Evolutionary conservation across 2,888 invertebrate genomes (phyloP), one percentile per base, ranked within the genome.

Genomic region (Sthenelais limicola): DNA sequence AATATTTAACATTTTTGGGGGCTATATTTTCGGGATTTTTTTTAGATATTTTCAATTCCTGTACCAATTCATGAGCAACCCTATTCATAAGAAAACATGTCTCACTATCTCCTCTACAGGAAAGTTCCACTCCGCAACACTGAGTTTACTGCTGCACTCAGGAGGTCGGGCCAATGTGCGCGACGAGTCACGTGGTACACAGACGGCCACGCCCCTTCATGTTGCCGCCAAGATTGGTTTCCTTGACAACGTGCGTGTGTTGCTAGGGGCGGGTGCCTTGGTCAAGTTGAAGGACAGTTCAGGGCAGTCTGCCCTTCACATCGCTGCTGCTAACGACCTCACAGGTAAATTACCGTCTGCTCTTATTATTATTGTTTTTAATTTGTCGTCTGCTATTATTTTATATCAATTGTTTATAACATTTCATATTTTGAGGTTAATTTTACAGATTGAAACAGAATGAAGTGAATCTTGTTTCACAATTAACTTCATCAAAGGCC

Each of bases 321-420:
- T 72, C 15, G 74, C 74, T 1, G 74, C 72, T 24, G 21, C 49
- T 1, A 21, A 58, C 30, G 72, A 74, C 30, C 67, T 72, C 33
- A 74, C 72, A 43, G 72, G 74, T 72, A 51, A 28, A 49, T 26
- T n/a, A n/a, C n/a, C n/a, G n/a, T n/a, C n/a, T n/a, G n/a, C n/a
- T n/a, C n/a, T n/a, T n/a, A n/a, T n/a, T n/a, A n/a, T n/a, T n/a
- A n/a, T n/a, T n/a, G n/a, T n/a, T n/a, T n/a, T n/a, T n/a, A n/a
- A n/a, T n/a, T n/a, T n/a, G n/a, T n/a, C n/a, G n/a, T n/a, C n/a
- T n/a, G n/a, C n/a, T n/a, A n/a, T n/a, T n/a, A n/a, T n/a, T n/a
- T n/a, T n/a, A n/a, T n/a, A n/a, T n/a, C n/a, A n/a, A n/a, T n/a
- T n/a, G n/a, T n/a, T n/a, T n/a, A n/a, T n/a, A n/a, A n/a, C n/a